These are phyloP conservation scores for Diabrotica undecimpunctata DNA, from an alignment of 1,140 invertebrate species.

Conservation along the genomic window DNA sequence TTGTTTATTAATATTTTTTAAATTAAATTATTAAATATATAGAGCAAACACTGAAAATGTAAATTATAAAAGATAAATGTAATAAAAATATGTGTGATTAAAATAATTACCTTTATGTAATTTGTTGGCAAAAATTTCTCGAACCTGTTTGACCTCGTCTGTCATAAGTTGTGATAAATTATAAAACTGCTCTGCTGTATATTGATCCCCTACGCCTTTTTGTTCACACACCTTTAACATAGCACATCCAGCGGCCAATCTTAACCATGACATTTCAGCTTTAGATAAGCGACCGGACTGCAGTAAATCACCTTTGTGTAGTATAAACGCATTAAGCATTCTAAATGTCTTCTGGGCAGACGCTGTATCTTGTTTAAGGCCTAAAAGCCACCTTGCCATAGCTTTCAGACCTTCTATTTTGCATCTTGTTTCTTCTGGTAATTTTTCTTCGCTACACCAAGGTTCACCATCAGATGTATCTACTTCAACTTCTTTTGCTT, in stretches of 20 bases:
- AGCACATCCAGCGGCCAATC: conserved; percentile 86
- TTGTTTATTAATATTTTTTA: no score
- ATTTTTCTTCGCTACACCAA: conserved; percentile 84
- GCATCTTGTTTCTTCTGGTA: conserved; percentile 87
- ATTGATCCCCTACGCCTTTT: conserved; percentile 91
- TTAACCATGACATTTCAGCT: conserved; percentile 89
- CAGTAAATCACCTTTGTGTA: conserved; percentile 64
- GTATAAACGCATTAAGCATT: conserved; percentile 47
- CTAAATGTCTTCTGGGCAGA: conserved; percentile 92
- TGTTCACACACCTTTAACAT: conserved; percentile 97
- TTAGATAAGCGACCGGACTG: conserved; percentile 70
- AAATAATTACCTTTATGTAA: conserved; percentile 75
- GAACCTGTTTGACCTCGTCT: conserved; percentile 85
- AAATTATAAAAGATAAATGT: no score
- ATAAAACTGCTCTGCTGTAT: conserved; percentile 91
- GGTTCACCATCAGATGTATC: conserved; percentile 53
- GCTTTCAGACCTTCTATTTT: conserved; percentile 94
- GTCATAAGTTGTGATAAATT: conserved; percentile 87
- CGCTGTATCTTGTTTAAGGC: conserved; percentile 81
- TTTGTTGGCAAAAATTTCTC: conserved; percentile 86
- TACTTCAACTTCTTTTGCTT: conserved; percentile 54
- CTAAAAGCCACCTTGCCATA: conserved; percentile 93
- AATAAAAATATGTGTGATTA: neutral
- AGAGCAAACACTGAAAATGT: no score
- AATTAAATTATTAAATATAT: no score